Evolutionary conservation across 2,888 invertebrate species (phyloP), one percentile per base, ranked within the genome.

Genomic region (Pseudococcus viburni): DNA sequence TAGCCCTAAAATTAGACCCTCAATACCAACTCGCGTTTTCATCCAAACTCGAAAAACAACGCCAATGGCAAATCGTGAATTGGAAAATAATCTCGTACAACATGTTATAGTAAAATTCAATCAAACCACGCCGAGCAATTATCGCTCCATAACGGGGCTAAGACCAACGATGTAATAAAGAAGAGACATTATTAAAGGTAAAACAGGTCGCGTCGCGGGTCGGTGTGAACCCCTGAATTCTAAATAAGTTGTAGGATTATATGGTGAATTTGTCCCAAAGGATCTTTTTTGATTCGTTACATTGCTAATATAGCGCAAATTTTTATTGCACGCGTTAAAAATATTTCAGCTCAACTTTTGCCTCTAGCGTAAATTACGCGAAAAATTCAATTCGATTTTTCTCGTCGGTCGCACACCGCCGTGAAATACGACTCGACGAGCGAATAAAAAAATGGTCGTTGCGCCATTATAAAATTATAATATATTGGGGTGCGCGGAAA

Each of bases 361-460:
- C 80, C 80, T 46, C 46, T 1, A 46, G 80, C 33, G 80, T 83
- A 83, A 83, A 83, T 83, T 83, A 83, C 80, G 80, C 80, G 80
- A 83, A 83, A 83, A 83, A 83, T 83, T 83, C 80, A 83, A 83
- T 83, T 83, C 80, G 80, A 83, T 73, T 73, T 73, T 73, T 26
- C 80, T 77, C 77, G 77, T 83, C 46, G 46, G 80, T 73, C 73
- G 26, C 73, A 33, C 73, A 39, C 39, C 80, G 80, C 11, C 33
- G 80, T 83, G 80, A 83, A 83, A 83, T 83, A 83, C 42, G 80
- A 83, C 33, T 83, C 80, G 15, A 46, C 46, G 80, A 83, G 9
- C 33, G 19, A 46, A 73, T 73, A 33, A 73, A 73, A 73, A 46
- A 46, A 42, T 83, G 80, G 42, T 83, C 42, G 80, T 19, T 46